These are phyloP conservation scores for Tapera naevia DNA, from an alignment of 2,797 vertebrate genomes.

Conservation along the genomic window DNA sequence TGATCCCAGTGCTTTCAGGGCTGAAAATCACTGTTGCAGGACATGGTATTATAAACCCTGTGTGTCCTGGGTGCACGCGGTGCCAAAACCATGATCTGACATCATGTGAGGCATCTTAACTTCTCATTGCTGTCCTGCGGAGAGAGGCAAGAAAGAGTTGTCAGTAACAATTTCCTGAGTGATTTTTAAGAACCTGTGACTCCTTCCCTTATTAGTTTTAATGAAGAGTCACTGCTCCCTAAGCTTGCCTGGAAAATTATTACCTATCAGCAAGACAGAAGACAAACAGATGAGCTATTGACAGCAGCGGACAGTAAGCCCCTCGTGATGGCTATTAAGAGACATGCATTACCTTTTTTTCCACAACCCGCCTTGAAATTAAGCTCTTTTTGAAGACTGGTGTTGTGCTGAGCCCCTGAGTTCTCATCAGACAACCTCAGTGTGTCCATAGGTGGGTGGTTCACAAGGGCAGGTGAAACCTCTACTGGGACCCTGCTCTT, in stretches of 20 bases:
- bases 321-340: slow-evolving; percentile 17
- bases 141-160: slow-evolving; percentile 48
- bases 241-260: slow-evolving; percentile 76
- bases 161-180: slow-evolving; percentile 68
- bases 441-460: not conserved
- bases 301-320: slow-evolving; percentile 61
- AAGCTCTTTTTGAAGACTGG: slow-evolving; percentile 7
- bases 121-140: not conserved
- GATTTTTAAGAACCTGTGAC: slow-evolving; percentile 71
- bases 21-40: not conserved
- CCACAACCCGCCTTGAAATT: slow-evolving; percentile 14
- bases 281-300: slow-evolving; percentile 71
- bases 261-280: slow-evolving; percentile 78
- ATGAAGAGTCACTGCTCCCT: slow-evolving; percentile 74
- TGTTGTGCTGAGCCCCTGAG: not conserved
- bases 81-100: not conserved
- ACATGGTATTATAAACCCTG: not conserved
- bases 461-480: not conserved
- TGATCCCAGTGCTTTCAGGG: not conserved
- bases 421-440: not conserved
- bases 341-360: not conserved
- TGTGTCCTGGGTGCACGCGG: not conserved
- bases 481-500: not conserved
- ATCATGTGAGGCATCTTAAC: not conserved
- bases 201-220: slow-evolving; percentile 73